Base-by-base conservation (phyloP, 2,797 vertebrate genomes). In the Naso thynnoides region DNA sequence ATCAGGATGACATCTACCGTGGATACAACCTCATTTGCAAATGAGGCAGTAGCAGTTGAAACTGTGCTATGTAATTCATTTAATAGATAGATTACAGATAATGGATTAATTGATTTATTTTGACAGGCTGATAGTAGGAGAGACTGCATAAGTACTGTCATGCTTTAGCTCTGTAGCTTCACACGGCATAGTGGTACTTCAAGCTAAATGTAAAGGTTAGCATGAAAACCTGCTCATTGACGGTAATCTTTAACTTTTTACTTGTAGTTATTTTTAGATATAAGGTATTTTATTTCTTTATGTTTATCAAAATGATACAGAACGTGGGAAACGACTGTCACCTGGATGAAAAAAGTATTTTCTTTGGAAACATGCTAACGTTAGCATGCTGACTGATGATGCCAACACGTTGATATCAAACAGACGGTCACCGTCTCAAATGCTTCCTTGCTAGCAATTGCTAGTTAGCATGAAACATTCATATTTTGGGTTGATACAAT, bases 21-120 rank as follows among this genome's bases (percentile, higher is more conserved):
- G 27, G 0, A 54, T 18, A 27, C 16, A 36, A 23, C 8, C 23
- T 41, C 1, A 58, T 55, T 36, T 36, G 55, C 36, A 57, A 39
- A 57, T 8, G 15, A 26, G 45, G 16, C 38, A 19, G 31, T n/a
- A 16, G 11, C 31, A 29, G 18, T 29, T 4, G 15, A 52, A n/a
- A 39, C 3, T 11, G 15, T 19, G 27, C 9, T 2, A 15, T 21
- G 10, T 24, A 52, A 31, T 24, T 41, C 11, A 49, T 14, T 57
- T 48, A 41, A 56, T 38, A 47, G 27, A 29, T 47, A 16, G 24
- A 69, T 69, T 41, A 55, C 3, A 38, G 50, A 24, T 19, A 16
- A 41, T 2, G 13, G n/a, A 47, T 47, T 9, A 16, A 29, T n/a
- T 54, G 27, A 56, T 38, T 38, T 0, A 60, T 33, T 60, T 44